Evolutionary conservation across 64 coral and sea anemone genomes (phyloP), one percentile per base, ranked within the genome.

Genomic region (Acropora tenuis): DNA sequence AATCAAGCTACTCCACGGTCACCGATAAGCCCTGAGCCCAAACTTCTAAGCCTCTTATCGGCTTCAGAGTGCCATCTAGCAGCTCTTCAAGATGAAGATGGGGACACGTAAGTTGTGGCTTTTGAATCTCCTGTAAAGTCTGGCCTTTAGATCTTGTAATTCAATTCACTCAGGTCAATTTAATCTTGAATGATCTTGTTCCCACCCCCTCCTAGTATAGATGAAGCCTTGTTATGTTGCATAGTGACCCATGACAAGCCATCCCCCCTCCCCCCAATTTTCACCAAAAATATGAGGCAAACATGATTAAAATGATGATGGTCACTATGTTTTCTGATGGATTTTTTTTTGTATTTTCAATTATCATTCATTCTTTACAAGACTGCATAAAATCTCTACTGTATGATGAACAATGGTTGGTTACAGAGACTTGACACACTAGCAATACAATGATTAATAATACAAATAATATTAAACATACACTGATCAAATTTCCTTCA

Each of bases 41-140:
- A 81, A 77, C 69, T 84, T 40, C 68, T 91, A 80, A 96, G 96
- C 69, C 90, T 98, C 69, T 58, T 99, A 68, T 92, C 97, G 53
- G 97, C 94, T 8, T 94, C 94, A 12, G 82, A 99, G 19, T 95
- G 97, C 11, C 97, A 99, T 46, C 43, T 93, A 15, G 97, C 97
- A 8, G 90, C 94, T 18, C 80, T 99, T 61, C 97, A 96, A 82
- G 97, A 99, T 49, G 97, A 99, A 57, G 97, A 99, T 78, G 97
- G 97, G 4, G 97, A 99, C 63, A 99, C 97, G 97, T 99, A 92
- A 96, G 97, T 78, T 17, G 40, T 73, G n/a, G 50, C 53, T 47
- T 45, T 83, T 41, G 9, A 47, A 6, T 68, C 41, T 73, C 5
- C 40, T 43, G 47, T 77, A 1, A 5, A 59, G 20, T 78, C 17